Evolutionary conservation across 2,888 invertebrate genomes (phyloP).

Genomic region (Azorinus chamasolen): DNA sequence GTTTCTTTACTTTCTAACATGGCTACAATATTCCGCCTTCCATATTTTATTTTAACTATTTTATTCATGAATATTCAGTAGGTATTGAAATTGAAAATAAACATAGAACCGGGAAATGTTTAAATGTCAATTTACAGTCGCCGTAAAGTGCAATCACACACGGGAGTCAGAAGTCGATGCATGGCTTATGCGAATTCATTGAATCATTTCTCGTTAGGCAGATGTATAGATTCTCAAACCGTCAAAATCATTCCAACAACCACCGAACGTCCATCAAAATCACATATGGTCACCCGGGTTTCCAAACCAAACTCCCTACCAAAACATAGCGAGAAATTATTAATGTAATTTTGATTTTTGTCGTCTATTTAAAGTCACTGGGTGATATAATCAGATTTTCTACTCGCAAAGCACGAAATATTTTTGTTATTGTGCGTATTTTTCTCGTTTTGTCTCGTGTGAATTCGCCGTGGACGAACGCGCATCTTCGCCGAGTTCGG

Average conservation of each 20-base stretch:
- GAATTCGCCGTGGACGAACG: slow-evolving; percentile 19
- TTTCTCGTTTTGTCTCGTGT: slow-evolving; percentile 37
- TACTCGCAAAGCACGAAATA: slow-evolving; percentile 43
- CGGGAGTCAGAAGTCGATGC: too few species aligned
- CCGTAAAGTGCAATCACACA: too few species aligned
- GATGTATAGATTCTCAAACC: background rate
- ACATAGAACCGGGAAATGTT: too few species aligned
- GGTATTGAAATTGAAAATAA: too few species aligned
- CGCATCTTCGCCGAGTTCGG: slow-evolving; percentile 19
- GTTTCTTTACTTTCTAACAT: too few species aligned
- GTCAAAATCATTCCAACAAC: slow-evolving; percentile 5
- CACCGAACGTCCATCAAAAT: slow-evolving; percentile 17
- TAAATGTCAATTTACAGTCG: too few species aligned
- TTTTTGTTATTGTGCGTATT: slow-evolving; percentile 34
- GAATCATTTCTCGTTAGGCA: too few species aligned
- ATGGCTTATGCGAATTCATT: too few species aligned
- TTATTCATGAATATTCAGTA: too few species aligned
- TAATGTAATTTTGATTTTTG: slow-evolving; percentile 58
- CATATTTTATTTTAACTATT: too few species aligned
- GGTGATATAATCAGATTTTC: slow-evolving; percentile 53
- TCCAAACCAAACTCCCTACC: too few species aligned
- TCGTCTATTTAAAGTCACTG: slow-evolving; percentile 36
- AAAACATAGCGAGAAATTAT: slow-evolving; percentile 15
- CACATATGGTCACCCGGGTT: background rate
- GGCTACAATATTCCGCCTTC: too few species aligned